Conservation (phyloP, 2,113 vertebrate genomes). For the Phaethon lepturus region DNA sequence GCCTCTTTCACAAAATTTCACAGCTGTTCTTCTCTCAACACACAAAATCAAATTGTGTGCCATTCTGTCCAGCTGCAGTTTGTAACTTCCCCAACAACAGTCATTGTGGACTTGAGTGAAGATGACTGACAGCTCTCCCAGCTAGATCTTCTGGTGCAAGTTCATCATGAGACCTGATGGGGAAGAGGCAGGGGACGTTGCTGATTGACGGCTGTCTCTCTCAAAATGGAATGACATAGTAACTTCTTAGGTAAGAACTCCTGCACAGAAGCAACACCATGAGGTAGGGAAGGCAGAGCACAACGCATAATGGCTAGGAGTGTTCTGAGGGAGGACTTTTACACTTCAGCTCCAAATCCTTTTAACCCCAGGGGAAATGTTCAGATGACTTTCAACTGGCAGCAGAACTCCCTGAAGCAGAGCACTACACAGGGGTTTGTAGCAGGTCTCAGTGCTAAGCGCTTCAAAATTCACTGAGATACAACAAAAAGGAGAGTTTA, state of each 20-base stretch:
- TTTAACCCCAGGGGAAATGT: neutral
- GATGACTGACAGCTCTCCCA: neutral
- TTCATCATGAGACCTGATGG: rapidly evolving
- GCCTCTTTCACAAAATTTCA: neutral
- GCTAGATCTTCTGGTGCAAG: neutral
- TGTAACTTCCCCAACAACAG: neutral
- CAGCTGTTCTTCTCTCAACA: neutral
- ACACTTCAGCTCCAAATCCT: neutral
- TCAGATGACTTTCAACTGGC: neutral
- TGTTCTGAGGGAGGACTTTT: neutral
- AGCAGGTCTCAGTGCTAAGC: neutral
- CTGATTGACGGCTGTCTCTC: neutral
- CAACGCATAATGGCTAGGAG: neutral
- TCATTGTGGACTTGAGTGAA: neutral
- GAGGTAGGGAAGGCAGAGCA: neutral
- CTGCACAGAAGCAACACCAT: neutral
- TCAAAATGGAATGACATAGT: neutral
- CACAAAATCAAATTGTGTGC: neutral
- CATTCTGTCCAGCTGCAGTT: neutral
- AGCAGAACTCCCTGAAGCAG: neutral
- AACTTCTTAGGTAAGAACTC: neutral
- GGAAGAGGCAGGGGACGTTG: neutral
- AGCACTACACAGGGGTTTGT: neutral
- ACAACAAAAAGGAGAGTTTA: neutral
- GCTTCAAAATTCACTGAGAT: neutral